Percentiles rank a stretch among this genome's conserved stretches.
Conservation (phyloP, 2,113 vertebrate genomes). For the Penelope pileata region DNA sequence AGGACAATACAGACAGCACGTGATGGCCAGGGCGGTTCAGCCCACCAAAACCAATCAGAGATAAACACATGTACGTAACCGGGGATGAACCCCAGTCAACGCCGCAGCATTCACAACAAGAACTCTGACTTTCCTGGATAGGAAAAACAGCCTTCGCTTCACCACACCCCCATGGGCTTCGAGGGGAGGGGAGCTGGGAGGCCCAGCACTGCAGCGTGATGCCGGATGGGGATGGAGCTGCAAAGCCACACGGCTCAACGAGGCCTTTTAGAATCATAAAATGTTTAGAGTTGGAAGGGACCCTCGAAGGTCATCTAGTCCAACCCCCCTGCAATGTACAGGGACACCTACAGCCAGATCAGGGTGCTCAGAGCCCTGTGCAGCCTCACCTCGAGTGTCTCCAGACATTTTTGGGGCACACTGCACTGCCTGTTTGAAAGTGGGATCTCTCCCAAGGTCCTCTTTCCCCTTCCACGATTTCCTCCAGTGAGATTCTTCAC, state of each 20-base stretch:
- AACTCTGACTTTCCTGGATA: not conserved
- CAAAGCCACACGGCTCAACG: not conserved
- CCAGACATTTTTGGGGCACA: accelerated
- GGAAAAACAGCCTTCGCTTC: not conserved
- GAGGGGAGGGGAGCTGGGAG: not conserved
- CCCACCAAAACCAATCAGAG: not conserved
- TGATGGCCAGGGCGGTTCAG: not conserved
- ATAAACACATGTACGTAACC: accelerated
- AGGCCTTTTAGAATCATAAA: too few relatives aligned
- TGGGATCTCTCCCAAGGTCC: not conserved
- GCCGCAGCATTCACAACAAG: accelerated
- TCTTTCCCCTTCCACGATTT: not conserved
- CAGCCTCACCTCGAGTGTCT: too few relatives aligned
- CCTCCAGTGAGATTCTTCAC: not conserved
- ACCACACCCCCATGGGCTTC: not conserved
- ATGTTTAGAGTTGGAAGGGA: too few relatives aligned
- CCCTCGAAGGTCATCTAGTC: too few relatives aligned
- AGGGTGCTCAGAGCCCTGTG: too few relatives aligned
- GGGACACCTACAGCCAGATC: too few relatives aligned
- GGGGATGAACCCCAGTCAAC: not conserved
- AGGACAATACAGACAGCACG: not conserved
- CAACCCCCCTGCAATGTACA: too few relatives aligned
- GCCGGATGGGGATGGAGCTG: not conserved
- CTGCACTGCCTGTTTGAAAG: not conserved
- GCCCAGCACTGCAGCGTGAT: accelerated